Conservation (phyloP, 2,113 vertebrate genomes). For the Struthidea cinerea region DNA sequence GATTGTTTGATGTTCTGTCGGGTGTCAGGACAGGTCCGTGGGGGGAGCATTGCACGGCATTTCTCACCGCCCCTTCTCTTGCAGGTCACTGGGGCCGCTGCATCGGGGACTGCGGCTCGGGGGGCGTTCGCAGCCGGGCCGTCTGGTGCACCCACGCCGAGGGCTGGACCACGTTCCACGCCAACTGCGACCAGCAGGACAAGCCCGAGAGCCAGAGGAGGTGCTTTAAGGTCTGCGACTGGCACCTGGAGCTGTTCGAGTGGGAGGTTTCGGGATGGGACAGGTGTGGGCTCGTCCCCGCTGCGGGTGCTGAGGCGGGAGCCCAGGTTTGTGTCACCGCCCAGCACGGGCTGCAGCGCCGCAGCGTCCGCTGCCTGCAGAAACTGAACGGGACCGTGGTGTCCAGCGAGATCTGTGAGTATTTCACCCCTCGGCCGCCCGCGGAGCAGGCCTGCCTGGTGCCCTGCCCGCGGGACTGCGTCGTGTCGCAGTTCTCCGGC, state of each 20-base stretch:
- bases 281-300: constrained; percentile 73
- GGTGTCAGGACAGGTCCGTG: fast-evolving
- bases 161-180: constrained; percentile 88
- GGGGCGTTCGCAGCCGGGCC: constrained; percentile 82
- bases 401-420: constrained; percentile 82
- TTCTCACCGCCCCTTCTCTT: neutral
- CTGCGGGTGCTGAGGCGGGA: constrained; percentile 59
- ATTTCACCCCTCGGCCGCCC: constrained; percentile 81
- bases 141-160: constrained; percentile 91
- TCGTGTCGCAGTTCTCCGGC: constrained; percentile 84
- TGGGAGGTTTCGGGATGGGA: constrained; percentile 92
- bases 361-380: constrained; percentile 81
- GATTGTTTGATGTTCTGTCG: fast-evolving
- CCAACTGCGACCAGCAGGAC: constrained; percentile 80
- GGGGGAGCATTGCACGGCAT: fast-evolving
- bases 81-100: constrained; percentile 94
- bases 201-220: constrained; percentile 83
- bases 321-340: constrained; percentile 82
- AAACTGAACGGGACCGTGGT: constrained; percentile 81
- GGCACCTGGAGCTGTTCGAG: constrained; percentile 90
- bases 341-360: constrained; percentile 88
- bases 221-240: constrained; percentile 93
- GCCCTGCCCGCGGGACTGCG: constrained; percentile 91
- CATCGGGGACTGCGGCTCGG: constrained; percentile 85
- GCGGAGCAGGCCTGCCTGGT: constrained; percentile 90